Conservation (phyloP, 2,797 vertebrate genomes). For the Emys orbicularis region DNA sequence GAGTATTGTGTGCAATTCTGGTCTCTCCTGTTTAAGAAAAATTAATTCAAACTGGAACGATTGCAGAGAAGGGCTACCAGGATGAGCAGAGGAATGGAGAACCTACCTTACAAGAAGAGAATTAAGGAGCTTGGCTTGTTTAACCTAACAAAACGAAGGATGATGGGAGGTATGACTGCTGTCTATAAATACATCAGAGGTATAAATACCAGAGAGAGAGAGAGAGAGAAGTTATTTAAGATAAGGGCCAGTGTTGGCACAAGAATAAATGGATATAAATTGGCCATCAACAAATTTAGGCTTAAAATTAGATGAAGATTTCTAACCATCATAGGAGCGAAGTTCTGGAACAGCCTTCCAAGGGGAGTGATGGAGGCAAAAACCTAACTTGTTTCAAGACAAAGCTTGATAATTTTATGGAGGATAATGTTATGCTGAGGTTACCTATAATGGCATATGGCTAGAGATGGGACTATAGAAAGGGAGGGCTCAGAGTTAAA, state of each 20-base stretch:
- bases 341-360: neutral
- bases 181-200: neutral
- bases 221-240: neutral
- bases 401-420: neutral
- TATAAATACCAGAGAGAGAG: neutral
- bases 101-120: neutral
- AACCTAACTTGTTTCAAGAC: neutral
- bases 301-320: neutral
- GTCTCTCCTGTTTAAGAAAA: neutral
- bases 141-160: neutral
- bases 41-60: neutral
- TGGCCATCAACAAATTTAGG: neutral
- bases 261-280: neutral
- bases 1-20: neutral
- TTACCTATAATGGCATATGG: neutral
- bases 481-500: neutral
- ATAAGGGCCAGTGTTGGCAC: neutral
- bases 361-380: too few species aligned
- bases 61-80: neutral
- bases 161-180: neutral
- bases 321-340: neutral
- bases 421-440: neutral
- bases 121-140: neutral
- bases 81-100: neutral
- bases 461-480: neutral